Percentiles rank a stretch among this genome's conserved stretches.
Conservation (phyloP, 2,113 vertebrate species). For the Dromiciops gliroides region DNA sequence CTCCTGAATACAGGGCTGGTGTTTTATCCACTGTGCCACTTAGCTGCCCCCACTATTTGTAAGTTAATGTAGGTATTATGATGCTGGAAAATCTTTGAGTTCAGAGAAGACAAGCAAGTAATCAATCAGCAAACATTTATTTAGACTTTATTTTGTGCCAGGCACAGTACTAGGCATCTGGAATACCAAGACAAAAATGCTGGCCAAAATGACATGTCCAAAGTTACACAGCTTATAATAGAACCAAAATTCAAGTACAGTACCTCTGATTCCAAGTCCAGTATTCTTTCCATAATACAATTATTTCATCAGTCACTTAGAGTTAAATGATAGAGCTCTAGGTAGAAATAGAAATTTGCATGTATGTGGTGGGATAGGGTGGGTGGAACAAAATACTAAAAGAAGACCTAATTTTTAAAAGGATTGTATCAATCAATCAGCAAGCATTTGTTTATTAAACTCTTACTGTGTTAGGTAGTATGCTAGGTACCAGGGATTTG, state of each 20-base stretch:
- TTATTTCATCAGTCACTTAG: neutral
- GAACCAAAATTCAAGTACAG: too few species aligned
- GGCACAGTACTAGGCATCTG: neutral
- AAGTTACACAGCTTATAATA: too few species aligned
- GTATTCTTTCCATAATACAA: too few species aligned
- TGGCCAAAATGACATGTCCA: too few species aligned
- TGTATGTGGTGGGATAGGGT: neutral
- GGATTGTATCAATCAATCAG: neutral
- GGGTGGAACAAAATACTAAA: neutral
- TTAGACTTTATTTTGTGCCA: neutral
- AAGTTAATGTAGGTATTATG: neutral
- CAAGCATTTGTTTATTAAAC: neutral
- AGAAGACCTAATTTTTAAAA: neutral
- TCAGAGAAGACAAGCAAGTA: neutral
- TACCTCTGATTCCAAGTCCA: too few species aligned
- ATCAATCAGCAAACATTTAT: neutral
- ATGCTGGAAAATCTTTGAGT: neutral
- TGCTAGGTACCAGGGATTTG: neutral
- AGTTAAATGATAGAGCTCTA: too few species aligned
- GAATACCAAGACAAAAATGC: neutral
- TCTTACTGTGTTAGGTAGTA: neutral
- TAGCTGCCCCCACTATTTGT: too few species aligned
- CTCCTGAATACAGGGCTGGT: too few species aligned
- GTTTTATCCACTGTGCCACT: too few species aligned
- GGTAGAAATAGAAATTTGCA: too few species aligned